phyloP scores from a whole-genome alignment of 23 tunicate genomes.

The Trididemnum clinides region DNA sequence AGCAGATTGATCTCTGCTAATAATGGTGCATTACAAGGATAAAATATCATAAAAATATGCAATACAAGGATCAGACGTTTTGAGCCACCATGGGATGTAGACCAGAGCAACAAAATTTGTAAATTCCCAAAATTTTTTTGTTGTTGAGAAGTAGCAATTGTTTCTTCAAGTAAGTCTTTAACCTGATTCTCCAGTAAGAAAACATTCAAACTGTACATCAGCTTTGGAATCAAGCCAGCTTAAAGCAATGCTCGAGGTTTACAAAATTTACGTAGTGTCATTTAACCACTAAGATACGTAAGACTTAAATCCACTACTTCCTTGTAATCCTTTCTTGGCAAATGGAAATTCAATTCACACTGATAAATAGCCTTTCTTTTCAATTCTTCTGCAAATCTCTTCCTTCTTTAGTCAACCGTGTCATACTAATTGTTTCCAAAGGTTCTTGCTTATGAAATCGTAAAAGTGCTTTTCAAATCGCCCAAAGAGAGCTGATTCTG shows the following conservation, averaged over 20 bases:
- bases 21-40: not conserved
- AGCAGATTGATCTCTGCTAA: not conserved
- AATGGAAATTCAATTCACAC: not conserved
- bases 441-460: too few species aligned
- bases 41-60: not conserved
- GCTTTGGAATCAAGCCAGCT: not conserved
- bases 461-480: too few species aligned
- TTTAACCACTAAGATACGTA: not conserved
- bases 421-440: too few species aligned
- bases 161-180: not conserved
- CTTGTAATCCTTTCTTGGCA: not conserved
- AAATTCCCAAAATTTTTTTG: not conserved
- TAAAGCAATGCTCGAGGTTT: not conserved
- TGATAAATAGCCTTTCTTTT: not conserved
- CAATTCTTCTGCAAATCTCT: not conserved
- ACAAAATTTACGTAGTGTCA: not conserved
- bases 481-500: too few species aligned
- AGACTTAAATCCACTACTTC: not conserved
- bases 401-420: not conserved
- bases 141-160: too few species aligned
- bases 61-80: not conserved
- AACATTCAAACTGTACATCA: not conserved
- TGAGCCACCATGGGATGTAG: not conserved
- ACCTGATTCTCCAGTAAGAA: not conserved
- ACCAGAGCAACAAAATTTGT: not conserved